Evolutionary conservation across 2,888 invertebrate genomes (phyloP).

Genomic region (Pristionchus entomophagus): DNA sequence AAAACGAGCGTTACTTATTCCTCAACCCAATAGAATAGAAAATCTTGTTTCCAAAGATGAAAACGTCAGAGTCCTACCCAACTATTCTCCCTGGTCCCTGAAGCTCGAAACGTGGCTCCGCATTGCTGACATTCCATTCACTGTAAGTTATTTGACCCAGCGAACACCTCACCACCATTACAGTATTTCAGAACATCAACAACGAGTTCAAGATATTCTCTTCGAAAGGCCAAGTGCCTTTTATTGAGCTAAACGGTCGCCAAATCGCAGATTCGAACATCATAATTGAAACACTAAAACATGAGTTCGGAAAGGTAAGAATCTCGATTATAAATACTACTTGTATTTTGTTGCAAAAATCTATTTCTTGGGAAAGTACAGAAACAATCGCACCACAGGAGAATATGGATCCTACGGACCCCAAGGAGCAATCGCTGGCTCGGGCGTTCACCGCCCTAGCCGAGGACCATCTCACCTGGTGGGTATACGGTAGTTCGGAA

Average conservation of each 20-base stretch:
- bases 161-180: neutral
- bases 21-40: too few relatives aligned
- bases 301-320: constrained; percentile 44
- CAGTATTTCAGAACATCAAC: constrained; percentile 66
- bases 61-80: too few relatives aligned
- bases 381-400: neutral
- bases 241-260: constrained; percentile 88
- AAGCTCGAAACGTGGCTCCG: constrained; percentile 97
- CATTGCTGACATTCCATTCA: constrained; percentile 91
- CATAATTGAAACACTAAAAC: constrained; percentile 81
- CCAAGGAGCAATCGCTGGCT: neutral
- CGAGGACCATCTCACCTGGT: constrained; percentile 29
- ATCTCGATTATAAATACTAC: neutral
- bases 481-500: neutral
- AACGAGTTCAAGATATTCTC: constrained; percentile 70
- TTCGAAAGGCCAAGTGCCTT: constrained; percentile 66
- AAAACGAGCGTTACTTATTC: too few relatives aligned
- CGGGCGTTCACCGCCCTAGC: neutral
- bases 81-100: constrained; percentile 92
- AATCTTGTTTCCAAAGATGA: constrained; percentile 79
- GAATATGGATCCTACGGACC: constrained; percentile 10
- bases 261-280: constrained; percentile 93
- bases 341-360: neutral
- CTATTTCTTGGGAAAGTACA: neutral
- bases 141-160: constrained; percentile 81